These are phyloP conservation scores for Etheostoma perlongum DNA, from an alignment of 2,797 vertebrate genomes.

Conservation along the genomic window DNA sequence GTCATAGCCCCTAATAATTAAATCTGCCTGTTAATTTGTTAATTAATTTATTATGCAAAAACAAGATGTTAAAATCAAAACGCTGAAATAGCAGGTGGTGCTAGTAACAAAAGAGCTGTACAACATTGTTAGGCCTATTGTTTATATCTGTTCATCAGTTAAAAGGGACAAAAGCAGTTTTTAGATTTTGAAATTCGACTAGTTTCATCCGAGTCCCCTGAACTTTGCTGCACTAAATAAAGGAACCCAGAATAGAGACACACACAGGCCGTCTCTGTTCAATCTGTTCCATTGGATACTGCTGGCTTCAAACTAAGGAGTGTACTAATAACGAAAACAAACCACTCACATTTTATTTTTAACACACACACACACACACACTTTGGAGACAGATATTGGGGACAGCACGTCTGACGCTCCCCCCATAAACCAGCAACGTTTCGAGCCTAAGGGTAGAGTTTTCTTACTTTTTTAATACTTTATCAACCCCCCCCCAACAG, in stretches of 20 bases:
- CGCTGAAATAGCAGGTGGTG: background rate
- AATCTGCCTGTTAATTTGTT: too few relatives aligned
- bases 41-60: background rate
- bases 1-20: background rate
- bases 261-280: background rate
- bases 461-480: background rate
- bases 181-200: background rate
- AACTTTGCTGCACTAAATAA: background rate
- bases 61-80: background rate
- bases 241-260: background rate
- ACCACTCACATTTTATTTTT: constrained; percentile 13
- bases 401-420: background rate
- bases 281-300: background rate
- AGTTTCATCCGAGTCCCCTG: background rate
- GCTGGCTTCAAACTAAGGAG: background rate
- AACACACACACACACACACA: background rate
- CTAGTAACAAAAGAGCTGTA: background rate
- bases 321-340: constrained; percentile 33
- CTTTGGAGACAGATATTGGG: too few relatives aligned
- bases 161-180: background rate
- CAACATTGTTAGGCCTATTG: background rate
- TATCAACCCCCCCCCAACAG: constrained; percentile 30
- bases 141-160: background rate
- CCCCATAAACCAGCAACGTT: background rate
- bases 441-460: background rate